phyloP scores from a whole-genome alignment of 2,113 vertebrate species.

The Bettongia penicillata region DNA sequence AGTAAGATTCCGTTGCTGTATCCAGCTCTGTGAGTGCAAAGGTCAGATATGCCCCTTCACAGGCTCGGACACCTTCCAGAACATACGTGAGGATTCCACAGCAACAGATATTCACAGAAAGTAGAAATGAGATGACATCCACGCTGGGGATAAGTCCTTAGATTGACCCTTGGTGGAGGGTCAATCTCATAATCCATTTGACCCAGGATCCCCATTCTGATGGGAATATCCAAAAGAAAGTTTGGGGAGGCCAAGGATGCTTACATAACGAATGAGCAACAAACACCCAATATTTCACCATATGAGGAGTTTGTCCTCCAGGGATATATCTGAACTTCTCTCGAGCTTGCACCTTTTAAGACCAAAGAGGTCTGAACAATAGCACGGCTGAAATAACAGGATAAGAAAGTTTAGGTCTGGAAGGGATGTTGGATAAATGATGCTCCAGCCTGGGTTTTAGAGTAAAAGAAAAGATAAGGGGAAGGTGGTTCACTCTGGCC shows the following conservation, averaged over 20 bases:
- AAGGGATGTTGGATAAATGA: neutral
- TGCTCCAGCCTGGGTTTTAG: neutral
- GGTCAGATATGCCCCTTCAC: neutral
- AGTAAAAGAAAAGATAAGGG: neutral
- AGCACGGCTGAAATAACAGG: neutral
- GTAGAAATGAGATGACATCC: neutral
- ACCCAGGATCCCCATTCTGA: neutral
- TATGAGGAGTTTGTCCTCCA: neutral
- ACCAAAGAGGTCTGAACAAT: neutral
- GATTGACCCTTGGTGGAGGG: neutral
- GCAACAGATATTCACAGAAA: neutral
- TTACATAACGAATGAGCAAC: neutral
- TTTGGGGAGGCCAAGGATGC: neutral
- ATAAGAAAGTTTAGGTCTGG: neutral
- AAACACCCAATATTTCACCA: neutral
- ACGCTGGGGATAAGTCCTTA: neutral
- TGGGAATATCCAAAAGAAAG: neutral
- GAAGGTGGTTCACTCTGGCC: neutral
- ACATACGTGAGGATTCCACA: neutral
- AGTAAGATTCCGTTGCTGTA: slow-evolving; percentile 76
- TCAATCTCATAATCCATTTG: neutral
- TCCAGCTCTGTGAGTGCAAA: slow-evolving; percentile 74
- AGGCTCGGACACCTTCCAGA: neutral
- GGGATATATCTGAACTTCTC: neutral
- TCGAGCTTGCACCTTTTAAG: neutral